phyloP scores from a whole-genome alignment of 2,113 vertebrate species.

The Nanorana parkeri region DNA sequence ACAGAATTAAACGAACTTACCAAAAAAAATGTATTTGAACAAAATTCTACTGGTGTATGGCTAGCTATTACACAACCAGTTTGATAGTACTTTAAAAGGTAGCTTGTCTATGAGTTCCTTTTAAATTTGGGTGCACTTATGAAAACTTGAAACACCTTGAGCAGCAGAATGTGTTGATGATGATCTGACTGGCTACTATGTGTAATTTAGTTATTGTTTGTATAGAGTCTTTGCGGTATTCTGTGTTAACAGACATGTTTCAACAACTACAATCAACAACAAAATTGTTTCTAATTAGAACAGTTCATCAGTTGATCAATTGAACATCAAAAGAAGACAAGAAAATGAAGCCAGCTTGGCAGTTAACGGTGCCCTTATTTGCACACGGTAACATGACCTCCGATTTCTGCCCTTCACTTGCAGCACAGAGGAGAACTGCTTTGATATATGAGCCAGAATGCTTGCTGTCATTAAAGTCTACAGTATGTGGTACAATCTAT shows the following conservation, averaged over 20 bases:
- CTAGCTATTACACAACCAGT: no score
- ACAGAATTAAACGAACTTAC: no score
- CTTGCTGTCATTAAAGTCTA: conserved; percentile 3
- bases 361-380: conserved; percentile 1
- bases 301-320: conserved; percentile 13
- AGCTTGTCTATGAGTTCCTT: no score
- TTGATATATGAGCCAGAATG: conserved; percentile 23
- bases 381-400: not conserved
- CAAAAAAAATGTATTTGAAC: no score
- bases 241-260: not conserved
- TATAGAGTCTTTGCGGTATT: no score
- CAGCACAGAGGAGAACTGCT: not conserved
- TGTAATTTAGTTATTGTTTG: no score
- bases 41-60: no score
- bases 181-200: no score
- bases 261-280: conserved; percentile 11
- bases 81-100: no score
- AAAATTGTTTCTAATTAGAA: conserved; percentile 17
- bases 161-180: no score
- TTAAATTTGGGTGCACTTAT: no score
- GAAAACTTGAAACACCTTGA: no score
- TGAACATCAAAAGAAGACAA: conserved; percentile 30
- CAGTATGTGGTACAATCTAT: not conserved
- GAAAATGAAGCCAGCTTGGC: not conserved
- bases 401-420: conserved; percentile 13